phyloP scores from a whole-genome alignment of 2,113 vertebrate genomes.

The Pogonocichla stellata region DNA sequence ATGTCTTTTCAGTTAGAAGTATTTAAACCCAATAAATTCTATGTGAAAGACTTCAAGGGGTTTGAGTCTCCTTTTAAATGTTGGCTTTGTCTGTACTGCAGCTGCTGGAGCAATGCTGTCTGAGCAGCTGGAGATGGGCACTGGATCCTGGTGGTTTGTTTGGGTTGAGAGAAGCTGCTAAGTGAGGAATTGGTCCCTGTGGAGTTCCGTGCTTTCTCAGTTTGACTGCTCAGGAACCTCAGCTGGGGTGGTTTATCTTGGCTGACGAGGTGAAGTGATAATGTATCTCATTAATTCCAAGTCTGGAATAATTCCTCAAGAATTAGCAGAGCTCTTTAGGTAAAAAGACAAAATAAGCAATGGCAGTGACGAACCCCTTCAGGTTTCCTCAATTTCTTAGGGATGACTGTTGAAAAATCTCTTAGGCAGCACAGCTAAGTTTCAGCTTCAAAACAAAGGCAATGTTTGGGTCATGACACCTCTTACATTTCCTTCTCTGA shows the following conservation, averaged over 20 bases:
- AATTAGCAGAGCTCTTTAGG: background rate
- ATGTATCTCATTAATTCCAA: background rate
- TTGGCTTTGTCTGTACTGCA: background rate
- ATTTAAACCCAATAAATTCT: background rate
- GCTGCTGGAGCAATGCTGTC: background rate
- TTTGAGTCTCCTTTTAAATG: background rate
- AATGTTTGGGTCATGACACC: background rate
- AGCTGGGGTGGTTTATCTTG: background rate
- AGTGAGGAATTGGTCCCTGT: background rate
- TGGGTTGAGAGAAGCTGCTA: background rate
- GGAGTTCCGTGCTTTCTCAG: background rate
- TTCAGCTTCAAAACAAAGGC: background rate
- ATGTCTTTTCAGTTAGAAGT: background rate
- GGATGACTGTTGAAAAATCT: background rate
- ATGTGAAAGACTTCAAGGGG: background rate
- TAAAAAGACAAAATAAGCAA: background rate
- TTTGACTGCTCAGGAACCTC: background rate
- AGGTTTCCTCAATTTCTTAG: background rate
- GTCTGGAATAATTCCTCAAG: background rate
- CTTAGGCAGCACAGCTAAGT: background rate
- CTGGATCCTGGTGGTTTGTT: background rate
- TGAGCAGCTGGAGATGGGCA: background rate
- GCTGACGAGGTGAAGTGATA: accelerated
- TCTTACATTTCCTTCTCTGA: background rate
- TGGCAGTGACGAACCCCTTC: background rate